Conservation (phyloP, 2,888 invertebrate genomes). For the Oligia latruncula region DNA sequence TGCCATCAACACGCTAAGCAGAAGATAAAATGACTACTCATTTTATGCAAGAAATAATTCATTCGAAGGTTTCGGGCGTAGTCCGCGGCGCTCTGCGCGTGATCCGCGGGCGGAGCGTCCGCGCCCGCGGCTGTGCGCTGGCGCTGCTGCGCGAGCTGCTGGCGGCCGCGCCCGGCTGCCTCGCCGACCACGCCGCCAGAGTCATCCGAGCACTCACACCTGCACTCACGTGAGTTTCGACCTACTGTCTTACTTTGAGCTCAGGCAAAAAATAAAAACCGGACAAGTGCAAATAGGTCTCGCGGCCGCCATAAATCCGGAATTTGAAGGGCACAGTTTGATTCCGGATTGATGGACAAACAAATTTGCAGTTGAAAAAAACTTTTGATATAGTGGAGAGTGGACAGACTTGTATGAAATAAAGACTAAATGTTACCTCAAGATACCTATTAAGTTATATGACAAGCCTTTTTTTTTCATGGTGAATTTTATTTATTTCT, state of each 20-base stretch:
- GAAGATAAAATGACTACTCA: background rate
- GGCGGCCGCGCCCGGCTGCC: slow-evolving; percentile 96
- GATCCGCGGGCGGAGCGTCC: slow-evolving; percentile 93
- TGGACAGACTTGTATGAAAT: background rate
- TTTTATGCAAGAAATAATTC: background rate
- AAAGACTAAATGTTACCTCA: background rate
- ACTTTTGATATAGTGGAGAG: background rate
- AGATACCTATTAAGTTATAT: background rate
- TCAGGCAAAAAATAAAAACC: background rate
- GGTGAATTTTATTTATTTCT: background rate
- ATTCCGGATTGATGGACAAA: background rate
- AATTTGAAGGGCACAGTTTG: too few species aligned
- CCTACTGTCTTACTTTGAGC: background rate
- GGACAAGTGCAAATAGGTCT: background rate
- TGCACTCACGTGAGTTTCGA: slow-evolving; percentile 91
- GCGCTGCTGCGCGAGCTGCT: slow-evolving; percentile 97
- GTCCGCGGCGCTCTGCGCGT: slow-evolving; percentile 97
- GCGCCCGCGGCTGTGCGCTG: slow-evolving; percentile 96
- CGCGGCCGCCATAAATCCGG: too few species aligned
- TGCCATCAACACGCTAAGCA: background rate
- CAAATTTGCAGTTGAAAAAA: background rate
- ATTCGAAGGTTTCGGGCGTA: slow-evolving; percentile 83
- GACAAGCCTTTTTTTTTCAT: background rate
- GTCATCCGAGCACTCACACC: slow-evolving; percentile 97
- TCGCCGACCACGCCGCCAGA: slow-evolving; percentile 95